Base-by-base conservation (phyloP, 2,888 invertebrate genomes). In the Drosophila recens region DNA sequence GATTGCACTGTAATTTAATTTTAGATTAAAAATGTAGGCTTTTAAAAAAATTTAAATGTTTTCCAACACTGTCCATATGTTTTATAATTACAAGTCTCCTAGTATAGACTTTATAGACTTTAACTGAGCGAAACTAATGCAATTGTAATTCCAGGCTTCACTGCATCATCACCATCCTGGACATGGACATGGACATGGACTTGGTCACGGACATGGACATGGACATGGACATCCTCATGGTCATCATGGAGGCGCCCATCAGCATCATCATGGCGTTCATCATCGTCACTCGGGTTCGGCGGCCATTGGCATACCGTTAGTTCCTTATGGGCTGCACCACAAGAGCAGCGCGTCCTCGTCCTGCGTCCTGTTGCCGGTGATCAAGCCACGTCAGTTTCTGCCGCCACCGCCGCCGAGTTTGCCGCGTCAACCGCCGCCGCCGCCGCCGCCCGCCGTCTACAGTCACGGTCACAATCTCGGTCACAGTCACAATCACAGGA, bases 381-480 rank as follows among this genome's bases (percentile, higher is more conserved):
- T 95, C 87, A 95, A 95, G 88, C 94, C 94, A 43, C 94, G 93
- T 67, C 94, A 93, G 86, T 95, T 92, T 72, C 92, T 93, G 59
- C 95, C 96, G 0, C 94, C 96, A 4, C 96, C 96, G 0, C 96
- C 96, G 0, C 96, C 96, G 1, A 95, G 95, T 0, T 94, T 92
- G 72, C 94, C 91, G 3, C 92, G 93, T n/a, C 94, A 94, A 51
- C 93, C 95, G 2, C 94, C 95, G 0, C 95, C 95, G 1, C 96
- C 95, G 4, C 94, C 95, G 4, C 27, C 27, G 27, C 27, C 27
- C 27, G 27, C 27, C 27, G 27, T 27, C 27, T 27, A 27, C 27
- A 27, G 27, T 27, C 27, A 27, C 27, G 27, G 27, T 27, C 27
- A 27, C 27, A 17, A 17, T 17, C 17, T 17, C 17, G 6, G 6